phyloP scores from a whole-genome alignment of 2,888 invertebrate genomes.

The Zeuzera pyrina region DNA sequence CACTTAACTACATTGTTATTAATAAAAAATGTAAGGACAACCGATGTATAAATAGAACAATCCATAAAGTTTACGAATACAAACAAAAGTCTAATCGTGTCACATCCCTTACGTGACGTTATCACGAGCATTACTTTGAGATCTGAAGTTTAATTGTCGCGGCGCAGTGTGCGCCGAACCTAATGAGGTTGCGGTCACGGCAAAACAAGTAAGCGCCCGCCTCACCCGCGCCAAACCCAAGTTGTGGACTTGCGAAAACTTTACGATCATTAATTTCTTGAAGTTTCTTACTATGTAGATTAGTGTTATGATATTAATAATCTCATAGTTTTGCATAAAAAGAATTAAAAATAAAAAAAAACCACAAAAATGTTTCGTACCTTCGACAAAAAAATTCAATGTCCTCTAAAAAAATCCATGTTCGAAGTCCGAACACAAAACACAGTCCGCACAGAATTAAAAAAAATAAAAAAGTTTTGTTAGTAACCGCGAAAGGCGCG shows the following conservation, averaged over 20 bases:
- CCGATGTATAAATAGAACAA: no score
- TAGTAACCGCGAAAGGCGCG: constrained; percentile 64
- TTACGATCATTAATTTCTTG: constrained; percentile 21
- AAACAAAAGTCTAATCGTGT: neutral
- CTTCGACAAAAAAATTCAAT: constrained; percentile 5
- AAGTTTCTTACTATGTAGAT: constrained; percentile 48
- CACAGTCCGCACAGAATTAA: constrained; percentile 36
- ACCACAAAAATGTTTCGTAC: constrained; percentile 6
- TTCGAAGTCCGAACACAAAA: constrained; percentile 32
- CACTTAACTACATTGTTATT: no score
- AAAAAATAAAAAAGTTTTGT: constrained; percentile 39
- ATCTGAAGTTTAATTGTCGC: constrained; percentile 59
- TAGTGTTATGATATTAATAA: no score
- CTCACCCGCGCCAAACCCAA: constrained; percentile 25
- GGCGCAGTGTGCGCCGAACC: constrained; percentile 58
- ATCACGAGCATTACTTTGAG: no score
- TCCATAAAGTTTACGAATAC: no score
- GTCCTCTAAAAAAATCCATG: constrained; percentile 10
- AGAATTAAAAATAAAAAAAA: constrained; percentile 13
- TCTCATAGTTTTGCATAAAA: constrained; percentile 13
- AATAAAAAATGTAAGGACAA: no score
- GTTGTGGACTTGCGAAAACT: constrained; percentile 20
- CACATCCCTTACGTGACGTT: constrained; percentile 26
- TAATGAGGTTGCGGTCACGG: constrained; percentile 66
- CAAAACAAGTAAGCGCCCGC: constrained; percentile 49